phyloP scores from a whole-genome alignment of 2,113 vertebrate genomes.

The Limanda limanda region DNA sequence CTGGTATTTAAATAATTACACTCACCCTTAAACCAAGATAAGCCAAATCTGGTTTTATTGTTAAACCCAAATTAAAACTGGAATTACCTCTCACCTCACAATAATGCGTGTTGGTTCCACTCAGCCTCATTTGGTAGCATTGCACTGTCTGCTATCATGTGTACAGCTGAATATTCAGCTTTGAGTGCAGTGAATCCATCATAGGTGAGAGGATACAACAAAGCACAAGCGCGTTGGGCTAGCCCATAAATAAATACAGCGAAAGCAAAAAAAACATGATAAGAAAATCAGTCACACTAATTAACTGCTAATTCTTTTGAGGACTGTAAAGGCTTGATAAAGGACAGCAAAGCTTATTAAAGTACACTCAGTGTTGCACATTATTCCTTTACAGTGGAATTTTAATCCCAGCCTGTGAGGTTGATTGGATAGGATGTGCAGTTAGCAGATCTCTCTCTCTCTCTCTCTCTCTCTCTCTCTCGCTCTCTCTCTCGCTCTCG shows the following conservation, averaged over 20 bases:
- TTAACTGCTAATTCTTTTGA: conserved; percentile 78
- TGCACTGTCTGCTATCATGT: neutral
- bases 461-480: no score
- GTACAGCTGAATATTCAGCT: neutral
- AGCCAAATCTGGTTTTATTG: neutral
- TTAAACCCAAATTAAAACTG: neutral
- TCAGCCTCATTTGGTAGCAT: neutral
- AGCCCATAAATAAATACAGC: conserved; percentile 57
- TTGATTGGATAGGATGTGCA: conserved; percentile 34
- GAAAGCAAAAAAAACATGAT: conserved; percentile 72
- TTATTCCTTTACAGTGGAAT: conserved; percentile 71
- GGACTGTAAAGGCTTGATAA: conserved; percentile 76
- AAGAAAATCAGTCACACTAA: conserved; percentile 76
- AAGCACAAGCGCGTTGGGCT: neutral
- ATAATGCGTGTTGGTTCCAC: neutral
- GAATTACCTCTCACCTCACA: neutral
- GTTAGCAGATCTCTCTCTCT: neutral
- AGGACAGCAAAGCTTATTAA: conserved; percentile 70
- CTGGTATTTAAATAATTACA: neutral
- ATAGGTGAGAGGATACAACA: conserved; percentile 3
- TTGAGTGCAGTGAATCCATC: conserved; percentile 1
- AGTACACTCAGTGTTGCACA: conserved; percentile 53
- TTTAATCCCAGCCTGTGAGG: conserved; percentile 73
- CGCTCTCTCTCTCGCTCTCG: neutral
- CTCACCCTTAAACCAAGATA: neutral